phyloP scores from a whole-genome alignment of 2,888 invertebrate species.

The Diaphora mendica region DNA sequence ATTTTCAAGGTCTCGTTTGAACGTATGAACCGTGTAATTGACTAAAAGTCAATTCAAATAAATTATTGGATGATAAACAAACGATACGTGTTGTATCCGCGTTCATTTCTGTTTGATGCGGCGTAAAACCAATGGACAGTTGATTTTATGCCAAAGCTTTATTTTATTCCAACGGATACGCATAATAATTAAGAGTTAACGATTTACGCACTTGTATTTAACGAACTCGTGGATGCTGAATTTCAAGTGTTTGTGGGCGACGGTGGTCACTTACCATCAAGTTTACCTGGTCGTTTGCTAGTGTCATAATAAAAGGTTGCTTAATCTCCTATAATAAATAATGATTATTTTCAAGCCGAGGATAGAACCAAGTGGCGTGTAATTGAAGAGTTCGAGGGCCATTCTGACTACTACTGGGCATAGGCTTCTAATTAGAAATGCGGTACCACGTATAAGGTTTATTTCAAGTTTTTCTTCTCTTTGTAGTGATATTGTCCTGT shows the following conservation, averaged over 20 bases:
- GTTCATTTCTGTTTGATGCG: not conserved
- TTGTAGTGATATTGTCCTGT: too few relatives aligned
- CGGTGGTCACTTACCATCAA: not conserved
- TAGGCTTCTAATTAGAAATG: too few relatives aligned
- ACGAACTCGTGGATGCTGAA: not conserved
- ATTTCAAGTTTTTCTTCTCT: too few relatives aligned
- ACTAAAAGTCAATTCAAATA: slow-evolving; percentile 1
- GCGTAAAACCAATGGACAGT: slow-evolving; percentile 4
- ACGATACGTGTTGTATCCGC: not conserved
- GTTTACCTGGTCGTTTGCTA: not conserved
- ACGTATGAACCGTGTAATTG: not conserved
- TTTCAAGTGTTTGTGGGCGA: not conserved
- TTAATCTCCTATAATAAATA: too few relatives aligned
- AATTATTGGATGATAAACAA: slow-evolving; percentile 9
- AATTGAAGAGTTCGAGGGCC: too few relatives aligned
- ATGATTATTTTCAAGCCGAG: too few relatives aligned
- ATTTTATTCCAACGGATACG: not conserved
- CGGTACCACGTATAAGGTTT: too few relatives aligned
- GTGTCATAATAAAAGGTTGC: not conserved
- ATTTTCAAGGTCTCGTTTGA: not conserved
- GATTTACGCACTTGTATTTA: not conserved
- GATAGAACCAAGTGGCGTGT: too few relatives aligned
- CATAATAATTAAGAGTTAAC: not conserved
- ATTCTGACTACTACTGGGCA: too few relatives aligned
- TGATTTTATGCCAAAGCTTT: not conserved